A percentile compares a stretch with the other conserved stretches of the same genome.
These are phyloP conservation scores for Danaus melanippus DNA, from an alignment of 1,140 invertebrate genomes.

Conservation along the genomic window DNA sequence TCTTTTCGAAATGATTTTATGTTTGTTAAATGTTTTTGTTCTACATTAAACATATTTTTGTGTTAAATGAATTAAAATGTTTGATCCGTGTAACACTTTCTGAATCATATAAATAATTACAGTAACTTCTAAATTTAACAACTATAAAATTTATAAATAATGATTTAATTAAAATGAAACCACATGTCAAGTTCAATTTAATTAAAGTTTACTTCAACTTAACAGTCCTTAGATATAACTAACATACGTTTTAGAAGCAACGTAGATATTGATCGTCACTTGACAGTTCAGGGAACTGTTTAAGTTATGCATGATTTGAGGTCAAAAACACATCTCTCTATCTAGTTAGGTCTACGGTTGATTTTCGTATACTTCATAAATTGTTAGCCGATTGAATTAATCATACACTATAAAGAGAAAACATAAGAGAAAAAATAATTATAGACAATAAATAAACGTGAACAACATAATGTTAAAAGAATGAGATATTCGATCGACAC, in stretches of 20 bases:
- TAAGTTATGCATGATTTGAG: constrained; percentile 56
- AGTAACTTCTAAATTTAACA: no score
- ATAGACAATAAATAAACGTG: constrained; percentile 32
- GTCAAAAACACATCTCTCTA: constrained; percentile 38
- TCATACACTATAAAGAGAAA: no score
- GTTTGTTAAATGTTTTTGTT: no score
- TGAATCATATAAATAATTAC: not conserved
- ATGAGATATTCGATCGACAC: constrained; percentile 51
- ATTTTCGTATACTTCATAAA: not conserved
- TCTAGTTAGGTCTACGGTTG: constrained; percentile 15
- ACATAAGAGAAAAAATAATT: no score
- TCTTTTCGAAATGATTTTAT: constrained; percentile 12
- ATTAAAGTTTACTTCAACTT: no score
- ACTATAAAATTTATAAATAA: no score
- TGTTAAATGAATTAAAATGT: no score
- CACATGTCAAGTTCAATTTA: no score
- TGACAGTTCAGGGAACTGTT: constrained; percentile 49
- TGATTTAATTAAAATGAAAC: no score
- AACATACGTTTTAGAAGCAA: constrained; percentile 13
- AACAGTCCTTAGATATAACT: no score
- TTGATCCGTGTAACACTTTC: no score
- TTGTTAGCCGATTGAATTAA: not conserved
- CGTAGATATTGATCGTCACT: constrained; percentile 30
- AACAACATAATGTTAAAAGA: constrained; percentile 49
- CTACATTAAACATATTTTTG: no score